Evolutionary conservation across 2,888 invertebrate species (phyloP).

Genomic region (Chorisops tibialis): DNA sequence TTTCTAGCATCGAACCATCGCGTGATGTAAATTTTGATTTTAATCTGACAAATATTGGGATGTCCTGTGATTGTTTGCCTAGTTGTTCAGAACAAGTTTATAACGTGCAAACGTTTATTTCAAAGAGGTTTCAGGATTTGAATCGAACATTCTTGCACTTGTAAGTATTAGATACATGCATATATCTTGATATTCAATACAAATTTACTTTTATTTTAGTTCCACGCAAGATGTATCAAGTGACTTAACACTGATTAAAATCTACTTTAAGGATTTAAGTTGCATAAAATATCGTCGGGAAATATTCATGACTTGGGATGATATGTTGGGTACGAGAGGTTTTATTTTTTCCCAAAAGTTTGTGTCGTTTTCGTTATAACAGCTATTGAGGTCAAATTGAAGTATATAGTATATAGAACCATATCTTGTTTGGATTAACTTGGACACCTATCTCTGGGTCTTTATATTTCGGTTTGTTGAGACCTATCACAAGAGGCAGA

Average conservation of each 20-base stretch:
- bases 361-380: too few species aligned
- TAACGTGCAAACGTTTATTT: constrained; percentile 25
- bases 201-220: background rate
- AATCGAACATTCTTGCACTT: background rate
- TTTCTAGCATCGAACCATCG: constrained; percentile 30
- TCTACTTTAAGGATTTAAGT: constrained; percentile 49
- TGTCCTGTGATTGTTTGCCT: constrained; percentile 37
- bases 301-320: constrained; percentile 57
- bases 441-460: too few species aligned
- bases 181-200: background rate
- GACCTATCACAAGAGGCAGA: too few species aligned
- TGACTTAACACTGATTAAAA: constrained; percentile 39
- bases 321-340: constrained; percentile 53
- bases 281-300: constrained; percentile 57
- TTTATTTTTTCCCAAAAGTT: too few species aligned
- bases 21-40: constrained; percentile 13
- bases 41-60: constrained; percentile 28
- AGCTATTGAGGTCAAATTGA: too few species aligned
- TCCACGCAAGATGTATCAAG: background rate
- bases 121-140: constrained; percentile 4
- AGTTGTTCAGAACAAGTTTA: constrained; percentile 35
- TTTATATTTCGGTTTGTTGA: too few species aligned
- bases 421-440: too few species aligned
- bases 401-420: too few species aligned
- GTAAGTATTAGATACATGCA: background rate